Conservation (phyloP, 1,140 invertebrate species). For the Cotesia typhae region DNA sequence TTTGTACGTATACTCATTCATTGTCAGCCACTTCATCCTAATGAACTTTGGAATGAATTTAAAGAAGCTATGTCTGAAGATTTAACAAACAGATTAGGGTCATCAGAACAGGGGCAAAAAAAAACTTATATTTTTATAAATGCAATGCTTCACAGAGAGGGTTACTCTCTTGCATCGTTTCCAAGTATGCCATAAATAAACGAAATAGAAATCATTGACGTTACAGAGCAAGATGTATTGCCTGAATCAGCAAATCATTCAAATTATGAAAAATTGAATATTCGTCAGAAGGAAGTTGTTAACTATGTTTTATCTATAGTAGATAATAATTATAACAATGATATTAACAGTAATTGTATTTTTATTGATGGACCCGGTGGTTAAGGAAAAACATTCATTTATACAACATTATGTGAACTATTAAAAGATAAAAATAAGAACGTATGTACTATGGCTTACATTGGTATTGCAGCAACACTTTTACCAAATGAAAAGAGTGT, state of each 20-base stretch:
- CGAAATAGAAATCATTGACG: neutral
- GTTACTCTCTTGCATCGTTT: neutral
- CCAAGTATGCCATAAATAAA: neutral
- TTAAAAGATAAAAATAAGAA: too few relatives aligned
- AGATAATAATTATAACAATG: neutral
- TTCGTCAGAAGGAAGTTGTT: conserved; percentile 2
- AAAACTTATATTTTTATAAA: neutral
- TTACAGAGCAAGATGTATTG: neutral
- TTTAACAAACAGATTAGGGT: neutral
- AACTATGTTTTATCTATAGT: neutral
- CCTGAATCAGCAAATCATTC: neutral
- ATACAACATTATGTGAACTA: too few relatives aligned
- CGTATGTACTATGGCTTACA: too few relatives aligned
- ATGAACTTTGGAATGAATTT: conserved; percentile 10
- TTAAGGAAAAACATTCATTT: too few relatives aligned
- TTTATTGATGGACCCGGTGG: neutral
- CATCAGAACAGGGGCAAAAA: neutral
- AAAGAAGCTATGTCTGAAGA: neutral
- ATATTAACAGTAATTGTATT: neutral
- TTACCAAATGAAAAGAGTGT: too few relatives aligned
- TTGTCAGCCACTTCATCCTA: neutral
- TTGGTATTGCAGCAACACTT: too few relatives aligned
- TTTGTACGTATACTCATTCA: conserved; percentile 10
- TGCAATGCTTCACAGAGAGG: neutral
- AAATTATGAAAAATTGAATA: conserved; percentile 6